Percentiles rank a stretch among this genome's conserved stretches.
Conservation (phyloP, 2,797 vertebrate genomes). For the Pyrocephalus nanus region DNA sequence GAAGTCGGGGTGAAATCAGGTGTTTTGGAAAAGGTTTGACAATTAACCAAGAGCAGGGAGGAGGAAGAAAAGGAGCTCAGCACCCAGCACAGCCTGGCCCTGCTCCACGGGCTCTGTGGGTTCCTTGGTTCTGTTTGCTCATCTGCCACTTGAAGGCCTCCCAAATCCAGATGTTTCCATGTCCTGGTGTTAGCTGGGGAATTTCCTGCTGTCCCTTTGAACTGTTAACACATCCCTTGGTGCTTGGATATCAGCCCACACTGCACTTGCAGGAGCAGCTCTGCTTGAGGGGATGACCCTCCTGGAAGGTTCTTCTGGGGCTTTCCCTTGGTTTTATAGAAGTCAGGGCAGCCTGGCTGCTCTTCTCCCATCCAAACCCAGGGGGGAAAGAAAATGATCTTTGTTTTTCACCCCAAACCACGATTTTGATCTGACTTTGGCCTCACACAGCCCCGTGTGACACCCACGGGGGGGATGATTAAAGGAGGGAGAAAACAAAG, state of each 20-base stretch:
- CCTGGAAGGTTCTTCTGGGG: not conserved
- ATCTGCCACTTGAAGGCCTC: not conserved
- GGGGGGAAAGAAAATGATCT: not conserved
- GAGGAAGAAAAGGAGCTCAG: not conserved
- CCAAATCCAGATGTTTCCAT: not conserved
- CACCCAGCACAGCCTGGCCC: not conserved
- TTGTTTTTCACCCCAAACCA: not conserved
- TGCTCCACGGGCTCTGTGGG: too few relatives aligned
- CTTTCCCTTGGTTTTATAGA: not conserved
- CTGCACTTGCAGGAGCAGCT: not conserved
- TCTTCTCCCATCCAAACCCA: not conserved
- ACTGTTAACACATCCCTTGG: fast-evolving
- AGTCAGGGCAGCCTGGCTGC: not conserved
- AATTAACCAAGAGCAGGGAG: not conserved
- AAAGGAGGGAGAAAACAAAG: not conserved
- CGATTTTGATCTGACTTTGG: not conserved
- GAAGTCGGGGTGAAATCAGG: too few relatives aligned
- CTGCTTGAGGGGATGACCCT: not conserved
- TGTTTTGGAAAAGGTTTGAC: not conserved
- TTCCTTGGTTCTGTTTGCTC: too few relatives aligned
- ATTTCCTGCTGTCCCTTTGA: not conserved
- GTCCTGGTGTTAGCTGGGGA: fast-evolving
- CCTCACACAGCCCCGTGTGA: not conserved
- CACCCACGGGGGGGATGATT: not conserved
- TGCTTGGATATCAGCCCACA: fast-evolving